phyloP scores from a whole-genome alignment of 2,797 vertebrate genomes.

The Labeo calbasu region DNA sequence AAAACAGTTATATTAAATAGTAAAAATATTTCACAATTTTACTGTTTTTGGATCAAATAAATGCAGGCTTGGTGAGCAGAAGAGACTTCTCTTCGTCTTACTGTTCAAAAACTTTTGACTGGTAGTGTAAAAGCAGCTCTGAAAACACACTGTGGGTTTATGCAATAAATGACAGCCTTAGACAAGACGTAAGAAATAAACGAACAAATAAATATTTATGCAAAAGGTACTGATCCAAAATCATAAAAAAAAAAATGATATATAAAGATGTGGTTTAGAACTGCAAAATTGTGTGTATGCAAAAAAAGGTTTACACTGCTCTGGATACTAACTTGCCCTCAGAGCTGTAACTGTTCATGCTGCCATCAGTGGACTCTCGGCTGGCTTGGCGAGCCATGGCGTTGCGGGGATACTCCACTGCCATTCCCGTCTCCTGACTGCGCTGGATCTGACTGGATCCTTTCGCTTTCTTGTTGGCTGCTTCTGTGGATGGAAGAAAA shows the following conservation, averaged over 20 bases:
- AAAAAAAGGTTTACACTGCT: neutral
- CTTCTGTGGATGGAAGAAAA: conserved; percentile 71
- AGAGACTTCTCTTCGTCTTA: too few relatives aligned
- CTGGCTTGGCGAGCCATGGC: conserved; percentile 94
- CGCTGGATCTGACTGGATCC: conserved; percentile 90
- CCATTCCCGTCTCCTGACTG: conserved; percentile 98
- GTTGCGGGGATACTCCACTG: conserved; percentile 90
- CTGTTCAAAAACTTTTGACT: too few relatives aligned
- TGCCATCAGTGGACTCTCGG: conserved; percentile 94
- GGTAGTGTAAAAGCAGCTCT: too few relatives aligned
- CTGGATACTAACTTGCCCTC: conserved; percentile 95
- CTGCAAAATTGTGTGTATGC: neutral
- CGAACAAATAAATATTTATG: too few relatives aligned
- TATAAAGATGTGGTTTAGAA: neutral
- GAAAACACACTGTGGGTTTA: too few relatives aligned
- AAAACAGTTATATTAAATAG: too few relatives aligned
- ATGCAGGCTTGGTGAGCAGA: too few relatives aligned
- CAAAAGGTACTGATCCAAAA: too few relatives aligned
- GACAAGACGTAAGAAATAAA: too few relatives aligned
- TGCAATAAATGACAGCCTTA: too few relatives aligned
- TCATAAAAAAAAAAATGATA: neutral
- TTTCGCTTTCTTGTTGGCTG: conserved; percentile 87
- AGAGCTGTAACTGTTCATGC: conserved; percentile 98
- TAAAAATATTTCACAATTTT: too few relatives aligned
- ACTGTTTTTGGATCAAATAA: too few relatives aligned